A percentile compares a stretch with the other conserved stretches of the same genome.
These are phyloP conservation scores for Propithecus perrieri DNA, from an alignment of 2,797 vertebrate species.

Conservation along the genomic window DNA sequence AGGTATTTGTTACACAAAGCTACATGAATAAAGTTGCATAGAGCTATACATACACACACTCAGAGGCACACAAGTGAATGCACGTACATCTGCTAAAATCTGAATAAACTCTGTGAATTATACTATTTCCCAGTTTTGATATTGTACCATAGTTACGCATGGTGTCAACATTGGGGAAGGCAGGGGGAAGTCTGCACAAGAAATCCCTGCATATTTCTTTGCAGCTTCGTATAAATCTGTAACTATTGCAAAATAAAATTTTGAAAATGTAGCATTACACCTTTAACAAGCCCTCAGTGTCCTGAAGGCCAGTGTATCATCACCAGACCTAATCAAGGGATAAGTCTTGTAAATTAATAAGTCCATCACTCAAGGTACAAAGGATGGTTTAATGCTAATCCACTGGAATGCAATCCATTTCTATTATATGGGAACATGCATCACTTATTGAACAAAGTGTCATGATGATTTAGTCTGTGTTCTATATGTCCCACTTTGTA, in stretches of 20 bases:
- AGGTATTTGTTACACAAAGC: background rate
- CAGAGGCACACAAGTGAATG: background rate
- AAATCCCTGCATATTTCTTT: background rate
- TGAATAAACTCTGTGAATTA: background rate
- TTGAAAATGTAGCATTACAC: background rate
- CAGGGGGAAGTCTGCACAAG: background rate
- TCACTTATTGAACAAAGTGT: slow-evolving; percentile 65
- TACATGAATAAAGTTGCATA: background rate
- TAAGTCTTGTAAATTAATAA: slow-evolving; percentile 41
- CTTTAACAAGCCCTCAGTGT: slow-evolving; percentile 45
- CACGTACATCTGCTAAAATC: background rate
- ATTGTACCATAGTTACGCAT: background rate
- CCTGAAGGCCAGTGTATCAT: background rate
- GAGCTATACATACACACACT: background rate
- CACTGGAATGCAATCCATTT: slow-evolving; percentile 47
- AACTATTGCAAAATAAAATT: slow-evolving; percentile 4
- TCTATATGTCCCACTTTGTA: slow-evolving; percentile 43
- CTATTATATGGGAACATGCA: slow-evolving; percentile 36
- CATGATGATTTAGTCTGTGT: slow-evolving; percentile 47
- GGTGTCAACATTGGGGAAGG: background rate
- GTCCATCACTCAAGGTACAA: background rate
- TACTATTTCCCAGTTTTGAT: background rate
- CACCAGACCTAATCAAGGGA: slow-evolving; percentile 38
- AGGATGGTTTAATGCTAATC: slow-evolving; percentile 44
- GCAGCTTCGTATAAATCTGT: background rate